A percentile compares a stretch with the other conserved stretches of the same genome.
These are phyloP conservation scores for Dromas ardeola DNA, from an alignment of 2,113 vertebrate species.

Conservation along the genomic window DNA sequence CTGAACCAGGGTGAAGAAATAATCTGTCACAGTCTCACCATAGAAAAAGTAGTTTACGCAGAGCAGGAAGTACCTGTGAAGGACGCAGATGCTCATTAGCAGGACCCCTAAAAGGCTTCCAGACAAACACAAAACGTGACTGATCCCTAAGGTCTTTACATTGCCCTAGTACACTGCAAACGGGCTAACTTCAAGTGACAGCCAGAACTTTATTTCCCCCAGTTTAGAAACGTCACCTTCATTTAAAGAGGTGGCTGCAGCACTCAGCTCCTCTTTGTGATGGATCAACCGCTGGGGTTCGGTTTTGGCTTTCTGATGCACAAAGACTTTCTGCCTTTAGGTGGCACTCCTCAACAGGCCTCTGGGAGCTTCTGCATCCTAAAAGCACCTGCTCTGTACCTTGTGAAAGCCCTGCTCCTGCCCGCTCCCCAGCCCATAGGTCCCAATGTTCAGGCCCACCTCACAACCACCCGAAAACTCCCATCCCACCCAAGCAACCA, in stretches of 20 bases:
- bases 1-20: constrained; percentile 97
- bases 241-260: background rate
- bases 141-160: background rate
- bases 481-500: background rate
- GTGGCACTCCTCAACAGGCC: background rate
- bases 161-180: background rate
- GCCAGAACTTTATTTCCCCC: background rate
- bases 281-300: rapidly evolving
- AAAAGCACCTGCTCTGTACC: background rate
- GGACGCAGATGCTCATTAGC: background rate
- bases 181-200: background rate
- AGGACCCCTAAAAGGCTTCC: background rate
- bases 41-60: constrained; percentile 99
- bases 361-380: background rate
- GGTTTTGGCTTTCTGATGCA: background rate
- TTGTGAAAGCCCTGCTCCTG: background rate
- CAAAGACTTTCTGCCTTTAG: background rate
- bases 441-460: background rate
- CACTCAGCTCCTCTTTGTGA: background rate
- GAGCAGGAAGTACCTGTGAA: constrained; percentile 93
- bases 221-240: background rate
- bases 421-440: background rate
- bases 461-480: background rate
- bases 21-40: constrained; percentile 95
- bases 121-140: background rate